These are phyloP conservation scores for Antidorcas marsupialis DNA, from an alignment of 2,113 vertebrate species.

Conservation along the genomic window DNA sequence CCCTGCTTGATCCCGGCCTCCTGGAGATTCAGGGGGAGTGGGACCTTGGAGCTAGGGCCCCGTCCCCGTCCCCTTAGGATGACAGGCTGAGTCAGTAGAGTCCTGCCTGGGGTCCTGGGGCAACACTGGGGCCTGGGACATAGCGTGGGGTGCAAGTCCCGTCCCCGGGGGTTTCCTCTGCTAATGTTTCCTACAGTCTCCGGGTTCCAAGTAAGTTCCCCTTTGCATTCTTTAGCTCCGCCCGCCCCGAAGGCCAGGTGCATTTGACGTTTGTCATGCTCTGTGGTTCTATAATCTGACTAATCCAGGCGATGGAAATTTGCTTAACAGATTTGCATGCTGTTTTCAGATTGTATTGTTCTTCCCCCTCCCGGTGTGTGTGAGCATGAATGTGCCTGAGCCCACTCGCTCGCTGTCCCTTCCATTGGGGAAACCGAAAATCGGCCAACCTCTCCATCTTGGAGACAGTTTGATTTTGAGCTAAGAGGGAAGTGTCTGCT, in stretches of 20 bases:
- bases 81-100: neutral
- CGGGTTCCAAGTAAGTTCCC: slow-evolving; percentile 63
- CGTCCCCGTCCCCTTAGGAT: too few species aligned
- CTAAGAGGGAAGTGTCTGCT: slow-evolving; percentile 19
- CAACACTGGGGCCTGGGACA: neutral
- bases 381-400: slow-evolving; percentile 87
- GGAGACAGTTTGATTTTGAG: slow-evolving; percentile 14
- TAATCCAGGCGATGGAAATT: slow-evolving; percentile 80
- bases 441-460: neutral
- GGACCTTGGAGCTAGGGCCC: neutral
- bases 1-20: neutral
- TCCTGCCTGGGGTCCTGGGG: neutral
- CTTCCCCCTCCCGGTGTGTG: slow-evolving; percentile 79
- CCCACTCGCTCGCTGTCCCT: slow-evolving; percentile 65
- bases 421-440: slow-evolving; percentile 36
- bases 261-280: slow-evolving; percentile 68
- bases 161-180: neutral
- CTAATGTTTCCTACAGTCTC: slow-evolving; percentile 45
- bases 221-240: neutral
- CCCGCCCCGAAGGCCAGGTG: slow-evolving; percentile 37
- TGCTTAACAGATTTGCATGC: slow-evolving; percentile 82
- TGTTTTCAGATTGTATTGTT: slow-evolving; percentile 72
- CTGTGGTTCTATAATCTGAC: slow-evolving; percentile 71
- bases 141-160: neutral
- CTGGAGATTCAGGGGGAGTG: neutral